Evolutionary conservation across 2,113 vertebrate genomes (phyloP), one percentile per base, ranked within the genome.

Genomic region (Gnathonemus longibarbis): DNA sequence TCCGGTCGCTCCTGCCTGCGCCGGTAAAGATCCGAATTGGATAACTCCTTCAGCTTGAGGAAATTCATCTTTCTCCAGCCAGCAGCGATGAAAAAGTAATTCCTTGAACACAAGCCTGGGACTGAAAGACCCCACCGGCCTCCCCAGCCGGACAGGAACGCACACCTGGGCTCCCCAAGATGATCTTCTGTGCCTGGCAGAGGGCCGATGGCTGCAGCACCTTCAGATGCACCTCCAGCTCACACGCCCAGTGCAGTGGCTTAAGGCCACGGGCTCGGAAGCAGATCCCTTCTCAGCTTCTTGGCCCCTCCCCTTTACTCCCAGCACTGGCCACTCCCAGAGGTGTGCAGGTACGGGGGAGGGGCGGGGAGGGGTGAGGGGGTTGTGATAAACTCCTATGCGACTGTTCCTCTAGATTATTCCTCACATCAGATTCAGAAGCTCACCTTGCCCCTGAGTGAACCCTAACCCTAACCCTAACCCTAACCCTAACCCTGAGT

Each of bases 1-100:
- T 98, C 97, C 0, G 97, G 97, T 45, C 97, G 97, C 92, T 98
- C 97, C 90, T 97, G 95, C 93, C 98, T 96, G 88, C 98, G 96
- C 91, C 98, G 95, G 96, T 98, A 99, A 93, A 98, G 96, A 92
- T 97, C 97, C 11, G 98, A 99, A 56, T 98, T 96, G 58, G 97
- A 97, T 93, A 99, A 95, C 95, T 97, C 98, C 93, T 98, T 99
- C 91, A 99, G 96, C 94, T 96, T 96, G 92, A 98, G 91, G 87
- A 97, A 93, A 92, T 95, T 97, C 98, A 99, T 99, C 91, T 92
- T 94, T 90, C 91, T 8, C 84, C 84, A 39, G 21, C 24, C 15
- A 62, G 35, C 42, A 87, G 88, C 7, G 9, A 42, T 17, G 24
- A 15, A 53, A 45, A 3, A 49, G 46, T 35, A 86, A 45, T 84